Evolutionary conservation across 2,113 vertebrate genomes (phyloP).

Genomic region (Eleginops maclovinus): DNA sequence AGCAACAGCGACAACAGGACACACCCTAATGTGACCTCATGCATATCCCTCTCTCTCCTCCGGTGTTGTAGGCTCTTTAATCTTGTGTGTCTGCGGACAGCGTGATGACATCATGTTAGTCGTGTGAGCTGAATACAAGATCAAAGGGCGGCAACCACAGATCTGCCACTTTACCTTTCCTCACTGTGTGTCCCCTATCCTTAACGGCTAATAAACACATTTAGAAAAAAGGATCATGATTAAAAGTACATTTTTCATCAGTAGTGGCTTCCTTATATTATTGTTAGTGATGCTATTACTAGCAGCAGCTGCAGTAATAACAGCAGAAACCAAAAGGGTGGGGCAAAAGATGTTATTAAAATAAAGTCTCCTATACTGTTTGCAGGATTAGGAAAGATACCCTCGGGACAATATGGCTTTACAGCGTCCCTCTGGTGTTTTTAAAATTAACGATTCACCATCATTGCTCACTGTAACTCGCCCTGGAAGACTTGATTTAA

Average conservation of each 20-base stretch:
- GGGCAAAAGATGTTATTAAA: background rate
- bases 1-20: constrained; percentile 29
- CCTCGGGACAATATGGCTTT: too few relatives aligned
- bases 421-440: too few relatives aligned
- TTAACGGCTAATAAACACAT: background rate
- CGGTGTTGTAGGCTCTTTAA: constrained; percentile 17
- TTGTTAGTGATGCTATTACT: background rate
- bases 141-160: constrained; percentile 42
- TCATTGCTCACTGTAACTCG: too few relatives aligned
- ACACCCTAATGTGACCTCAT: constrained; percentile 65
- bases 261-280: background rate
- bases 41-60: constrained; percentile 35
- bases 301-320: background rate
- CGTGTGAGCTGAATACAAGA: constrained; percentile 65
- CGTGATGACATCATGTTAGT: constrained; percentile 68
- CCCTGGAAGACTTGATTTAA: too few relatives aligned
- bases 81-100: constrained; percentile 17
- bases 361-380: background rate
- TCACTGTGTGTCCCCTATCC: background rate
- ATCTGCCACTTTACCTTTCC: background rate
- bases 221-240: background rate
- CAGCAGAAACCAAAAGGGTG: background rate
- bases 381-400: background rate
- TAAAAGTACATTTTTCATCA: background rate
- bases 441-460: too few relatives aligned